Evolutionary conservation across 1,140 invertebrate species (phyloP).

Genomic region (Heliothis subflexa): DNA sequence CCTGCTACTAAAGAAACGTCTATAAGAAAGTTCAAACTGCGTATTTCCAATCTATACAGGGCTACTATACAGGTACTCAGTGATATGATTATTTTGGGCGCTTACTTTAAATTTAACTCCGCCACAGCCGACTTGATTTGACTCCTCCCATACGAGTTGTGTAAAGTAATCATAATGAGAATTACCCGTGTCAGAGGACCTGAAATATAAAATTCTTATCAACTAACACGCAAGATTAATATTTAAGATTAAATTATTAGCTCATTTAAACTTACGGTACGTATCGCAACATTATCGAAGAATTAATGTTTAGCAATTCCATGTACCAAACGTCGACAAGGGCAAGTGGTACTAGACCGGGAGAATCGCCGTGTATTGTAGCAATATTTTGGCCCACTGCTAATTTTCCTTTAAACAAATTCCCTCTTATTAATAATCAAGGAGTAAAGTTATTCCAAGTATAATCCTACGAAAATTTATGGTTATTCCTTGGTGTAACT

Average conservation of each 20-base stretch:
- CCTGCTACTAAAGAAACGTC: conserved; percentile 21
- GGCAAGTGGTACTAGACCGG: conserved; percentile 64
- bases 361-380: conserved; percentile 70
- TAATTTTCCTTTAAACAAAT: conserved; percentile 53
- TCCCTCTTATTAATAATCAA: no score
- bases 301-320: conserved; percentile 71
- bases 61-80: no score
- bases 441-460: no score
- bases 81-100: no score
- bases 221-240: conserved; percentile 26
- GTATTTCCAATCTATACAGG: conserved; percentile 8
- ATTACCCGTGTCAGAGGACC: conserved; percentile 48
- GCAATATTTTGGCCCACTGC: conserved; percentile 74
- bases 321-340: conserved; percentile 79
- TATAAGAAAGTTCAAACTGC: conserved; percentile 37
- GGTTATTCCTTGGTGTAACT: background rate
- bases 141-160: conserved; percentile 87
- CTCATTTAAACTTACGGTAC: conserved; percentile 59
- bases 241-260: background rate
- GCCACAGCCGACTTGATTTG: conserved; percentile 86
- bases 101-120: conserved; percentile 81
- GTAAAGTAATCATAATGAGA: conserved; percentile 84
- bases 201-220: conserved; percentile 45
- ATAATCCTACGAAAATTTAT: background rate
- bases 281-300: conserved; percentile 63